Percentiles rank a stretch among this genome's conserved stretches.
These are phyloP conservation scores for Melanotaenia parkinsoni DNA, from an alignment of 2,797 vertebrate species.

Conservation along the genomic window DNA sequence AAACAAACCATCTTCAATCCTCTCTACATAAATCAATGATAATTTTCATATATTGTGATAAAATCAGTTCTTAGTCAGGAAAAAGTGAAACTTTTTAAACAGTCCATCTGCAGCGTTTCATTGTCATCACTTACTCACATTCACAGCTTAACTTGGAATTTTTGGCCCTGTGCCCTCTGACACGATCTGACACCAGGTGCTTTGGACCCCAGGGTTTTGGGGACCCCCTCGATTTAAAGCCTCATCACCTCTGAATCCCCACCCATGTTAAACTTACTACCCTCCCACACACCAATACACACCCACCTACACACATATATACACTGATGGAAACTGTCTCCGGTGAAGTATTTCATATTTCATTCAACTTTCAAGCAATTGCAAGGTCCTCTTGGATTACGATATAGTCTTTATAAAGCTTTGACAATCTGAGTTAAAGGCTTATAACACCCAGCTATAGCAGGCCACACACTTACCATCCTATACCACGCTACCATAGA, in stretches of 20 bases:
- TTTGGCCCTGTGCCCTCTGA: slow-evolving; percentile 57
- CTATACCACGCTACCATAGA: slow-evolving; percentile 46
- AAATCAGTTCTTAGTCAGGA: not conserved
- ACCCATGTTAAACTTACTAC: slow-evolving; percentile 55
- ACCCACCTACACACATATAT: slow-evolving; percentile 5
- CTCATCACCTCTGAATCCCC: slow-evolving; percentile 69
- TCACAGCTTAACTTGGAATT: slow-evolving; percentile 43
- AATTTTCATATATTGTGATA: not conserved
- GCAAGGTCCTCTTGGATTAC: slow-evolving; percentile 11
- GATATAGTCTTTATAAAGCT: slow-evolving; percentile 18
- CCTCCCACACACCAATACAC: slow-evolving; percentile 12
- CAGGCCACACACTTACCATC: slow-evolving; percentile 53
- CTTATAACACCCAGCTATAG: slow-evolving; percentile 55
- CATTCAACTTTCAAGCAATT: slow-evolving; percentile 8
- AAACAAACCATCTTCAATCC: too few relatives aligned
- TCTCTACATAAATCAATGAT: not conserved
- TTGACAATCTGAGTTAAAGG: slow-evolving; percentile 48
- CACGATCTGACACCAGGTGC: slow-evolving; percentile 69
- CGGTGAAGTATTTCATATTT: slow-evolving; percentile 10
- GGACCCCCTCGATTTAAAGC: slow-evolving; percentile 65
- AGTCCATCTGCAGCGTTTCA: slow-evolving; percentile 54
- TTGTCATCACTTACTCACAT: slow-evolving; percentile 57
- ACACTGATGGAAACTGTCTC: not conserved
- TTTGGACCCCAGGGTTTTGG: slow-evolving; percentile 43
- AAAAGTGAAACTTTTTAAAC: slow-evolving; percentile 7